Conservation (phyloP, 2,888 invertebrate species). For the Drosophila falleni region DNA sequence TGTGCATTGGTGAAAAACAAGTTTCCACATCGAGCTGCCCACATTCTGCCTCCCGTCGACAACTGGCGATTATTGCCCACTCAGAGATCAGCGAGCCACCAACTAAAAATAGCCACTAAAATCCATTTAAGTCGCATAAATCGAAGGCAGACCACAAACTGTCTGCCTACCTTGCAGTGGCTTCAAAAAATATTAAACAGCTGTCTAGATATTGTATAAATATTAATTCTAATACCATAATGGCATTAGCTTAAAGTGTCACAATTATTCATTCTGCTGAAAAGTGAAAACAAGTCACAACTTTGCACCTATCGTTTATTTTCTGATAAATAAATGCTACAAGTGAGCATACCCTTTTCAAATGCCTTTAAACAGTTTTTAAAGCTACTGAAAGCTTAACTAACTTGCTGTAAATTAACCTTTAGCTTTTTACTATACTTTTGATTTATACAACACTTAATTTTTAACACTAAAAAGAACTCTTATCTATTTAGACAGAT, state of each 20-base stretch:
- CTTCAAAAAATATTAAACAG: conserved; percentile 32
- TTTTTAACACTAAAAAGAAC: background rate
- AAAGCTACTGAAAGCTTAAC: background rate
- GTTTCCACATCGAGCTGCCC: conserved; percentile 47
- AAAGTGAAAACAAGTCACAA: conserved; percentile 9
- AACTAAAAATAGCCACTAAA: conserved; percentile 60
- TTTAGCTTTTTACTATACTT: background rate
- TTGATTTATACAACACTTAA: background rate
- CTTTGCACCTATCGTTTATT: background rate
- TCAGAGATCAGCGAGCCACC: conserved; percentile 43
- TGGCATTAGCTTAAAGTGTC: conserved; percentile 51
- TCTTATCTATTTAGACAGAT: background rate
- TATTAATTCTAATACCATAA: conserved; percentile 48
- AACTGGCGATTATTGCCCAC: conserved; percentile 45
- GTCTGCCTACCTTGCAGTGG: conserved; percentile 25
- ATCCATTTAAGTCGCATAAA: conserved; percentile 58
- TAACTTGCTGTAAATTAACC: background rate
- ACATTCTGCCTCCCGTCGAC: conserved; percentile 15
- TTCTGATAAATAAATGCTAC: background rate
- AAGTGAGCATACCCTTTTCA: background rate
- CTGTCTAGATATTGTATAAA: conserved; percentile 59
- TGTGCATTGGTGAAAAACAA: conserved; percentile 52
- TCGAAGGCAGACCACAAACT: conserved; percentile 58
- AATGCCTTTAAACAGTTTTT: background rate
- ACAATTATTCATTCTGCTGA: conserved; percentile 24